Percentiles rank a stretch among this genome's conserved stretches.
Evolutionary conservation across 2,113 vertebrate genomes (phyloP).

Genomic region (Callopanchax toddi): DNA sequence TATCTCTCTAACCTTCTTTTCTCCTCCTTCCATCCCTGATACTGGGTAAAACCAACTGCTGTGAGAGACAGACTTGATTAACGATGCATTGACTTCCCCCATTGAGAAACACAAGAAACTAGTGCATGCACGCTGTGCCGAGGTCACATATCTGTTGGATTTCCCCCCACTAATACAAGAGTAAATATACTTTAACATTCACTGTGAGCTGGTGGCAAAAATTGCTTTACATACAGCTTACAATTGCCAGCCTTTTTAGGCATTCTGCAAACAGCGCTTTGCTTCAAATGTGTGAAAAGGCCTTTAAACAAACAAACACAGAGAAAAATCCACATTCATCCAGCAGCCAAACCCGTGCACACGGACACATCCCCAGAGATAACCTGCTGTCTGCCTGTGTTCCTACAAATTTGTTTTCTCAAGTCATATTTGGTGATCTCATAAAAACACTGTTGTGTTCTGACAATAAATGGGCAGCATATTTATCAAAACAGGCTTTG

Average conservation of each 20-base stretch:
- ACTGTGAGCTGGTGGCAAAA: constrained; percentile 2
- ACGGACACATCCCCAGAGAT: constrained; percentile 26
- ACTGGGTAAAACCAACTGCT: constrained; percentile 55
- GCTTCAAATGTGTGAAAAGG: constrained; percentile 8
- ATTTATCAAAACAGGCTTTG: constrained; percentile 38
- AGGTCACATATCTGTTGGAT: constrained; percentile 51
- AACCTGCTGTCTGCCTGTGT: constrained; percentile 27
- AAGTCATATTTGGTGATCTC: constrained; percentile 40
- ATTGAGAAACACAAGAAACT: constrained; percentile 63
- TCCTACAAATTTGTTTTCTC: constrained; percentile 35
- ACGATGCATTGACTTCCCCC: constrained; percentile 66
- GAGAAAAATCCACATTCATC: constrained; percentile 14
- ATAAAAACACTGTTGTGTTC: constrained; percentile 23
- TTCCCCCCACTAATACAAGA: constrained; percentile 7
- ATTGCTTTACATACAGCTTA: constrained; percentile 34
- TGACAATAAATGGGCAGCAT: constrained; percentile 17
- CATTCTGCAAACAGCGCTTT: constrained; percentile 37
- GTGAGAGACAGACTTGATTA: constrained; percentile 74
- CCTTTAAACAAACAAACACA: constrained; percentile 3
- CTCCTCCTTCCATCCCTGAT: constrained; percentile 29
- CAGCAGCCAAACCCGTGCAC: constrained; percentile 25
- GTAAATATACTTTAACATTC: constrained; percentile 43
- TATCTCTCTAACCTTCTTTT: constrained; percentile 11
- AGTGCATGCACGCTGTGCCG: constrained; percentile 43
- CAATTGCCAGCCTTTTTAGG: constrained; percentile 31